Base-by-base conservation (phyloP, 1,140 invertebrate genomes). In the Drosophila yakuba region DNA sequence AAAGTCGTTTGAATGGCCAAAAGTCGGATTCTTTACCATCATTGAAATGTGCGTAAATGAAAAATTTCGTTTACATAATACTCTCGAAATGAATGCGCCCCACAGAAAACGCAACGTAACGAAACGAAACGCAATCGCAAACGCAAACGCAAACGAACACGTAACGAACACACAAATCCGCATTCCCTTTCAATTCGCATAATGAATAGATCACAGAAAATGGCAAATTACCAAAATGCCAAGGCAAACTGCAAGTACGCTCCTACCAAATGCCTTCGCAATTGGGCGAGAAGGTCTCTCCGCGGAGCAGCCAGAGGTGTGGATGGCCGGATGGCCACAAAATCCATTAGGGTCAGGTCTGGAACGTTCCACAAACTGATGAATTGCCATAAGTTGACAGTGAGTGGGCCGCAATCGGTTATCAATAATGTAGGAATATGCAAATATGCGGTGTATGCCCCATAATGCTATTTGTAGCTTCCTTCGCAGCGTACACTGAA, bases 21-120 rank as follows among this genome's bases (percentile, higher is more conserved):
- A 69, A 68, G 41, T 51, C 64, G 63, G 41, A 28, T 61, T 25
- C 56, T 25, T 45, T 47, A 38, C 41, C 54, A 48, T 69, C 67
- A 69, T 74, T 62, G 69, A 52, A 74, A 74, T 63, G 50, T 74
- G 47, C 69, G 51, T 64, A 64, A 57, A 74, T 74, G 71, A 74
- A 74, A 74, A 69, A 69, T 67, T 64, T 44, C 63, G 32, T 71
- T 57, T 57, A 17, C 64, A 56, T 71, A 69, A 71, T 69, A 32
- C 32, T 10, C 72, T 35, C 15, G 36, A 62, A 62, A 62, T 43
- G 41, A 52, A 69, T 73, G n/a, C 41, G 28, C 35, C 55, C 35
- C 55, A 23, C 44, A 45, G 7, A 32, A 32, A 32, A 32, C 7
- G 4, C 4, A 32, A 32, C 28, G 28, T 28, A 28, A 10, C 32